Percentiles rank a stretch among this genome's conserved stretches.
Conservation (phyloP, 2,888 invertebrate genomes). For the Electrophaes corylata region DNA sequence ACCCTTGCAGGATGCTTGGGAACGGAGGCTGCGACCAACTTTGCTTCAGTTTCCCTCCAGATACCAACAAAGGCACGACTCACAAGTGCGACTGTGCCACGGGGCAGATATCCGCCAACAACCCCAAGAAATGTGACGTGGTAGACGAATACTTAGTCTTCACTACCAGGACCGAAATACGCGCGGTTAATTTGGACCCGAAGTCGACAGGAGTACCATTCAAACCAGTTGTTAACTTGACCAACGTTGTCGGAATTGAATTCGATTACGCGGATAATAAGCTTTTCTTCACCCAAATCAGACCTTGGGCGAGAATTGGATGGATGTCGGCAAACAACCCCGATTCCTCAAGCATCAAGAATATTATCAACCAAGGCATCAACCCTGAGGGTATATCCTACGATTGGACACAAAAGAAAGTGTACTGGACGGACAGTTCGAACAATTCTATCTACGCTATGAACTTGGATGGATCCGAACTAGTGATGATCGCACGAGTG, state of each 20-base stretch:
- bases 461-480: conserved; percentile 93
- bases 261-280: conserved; percentile 96
- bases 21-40: conserved; percentile 96
- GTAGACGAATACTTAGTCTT: conserved; percentile 96
- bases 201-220: conserved; percentile 92
- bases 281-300: conserved; percentile 96
- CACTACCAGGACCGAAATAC: conserved; percentile 96
- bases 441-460: conserved; percentile 97
- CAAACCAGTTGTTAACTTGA: conserved; percentile 92
- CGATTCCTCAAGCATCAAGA: conserved; percentile 84
- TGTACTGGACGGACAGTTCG: conserved; percentile 98
- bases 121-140: conserved; percentile 90
- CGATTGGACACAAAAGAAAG: conserved; percentile 98
- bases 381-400: conserved; percentile 97
- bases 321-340: conserved; percentile 91
- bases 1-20: conserved; percentile 90
- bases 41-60: conserved; percentile 95
- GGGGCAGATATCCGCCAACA: conserved; percentile 88
- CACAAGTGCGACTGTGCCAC: conserved; percentile 96
- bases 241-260: conserved; percentile 97
- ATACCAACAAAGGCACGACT: conserved; percentile 78
- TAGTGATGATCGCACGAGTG: conserved; percentile 96
- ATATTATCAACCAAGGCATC: conserved; percentile 90
- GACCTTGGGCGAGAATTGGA: conserved; percentile 95
- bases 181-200: conserved; percentile 95